Percentiles rank a stretch among this genome's conserved stretches.
Evolutionary conservation across 2,797 vertebrate species (phyloP).

Genomic region (Melopsittacus undulatus): DNA sequence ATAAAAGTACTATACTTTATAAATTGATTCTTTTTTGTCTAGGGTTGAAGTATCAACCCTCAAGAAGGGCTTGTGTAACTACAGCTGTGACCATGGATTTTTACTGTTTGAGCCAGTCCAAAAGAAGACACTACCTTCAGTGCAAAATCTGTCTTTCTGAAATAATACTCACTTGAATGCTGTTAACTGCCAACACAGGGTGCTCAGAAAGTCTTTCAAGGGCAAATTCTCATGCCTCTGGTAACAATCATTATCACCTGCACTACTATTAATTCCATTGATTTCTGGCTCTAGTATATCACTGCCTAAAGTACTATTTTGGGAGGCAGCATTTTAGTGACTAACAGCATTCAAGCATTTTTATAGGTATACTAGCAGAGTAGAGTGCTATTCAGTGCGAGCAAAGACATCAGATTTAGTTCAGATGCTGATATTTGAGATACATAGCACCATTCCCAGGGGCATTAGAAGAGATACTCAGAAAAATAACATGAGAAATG

Average conservation of each 20-base stretch:
- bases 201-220: not conserved
- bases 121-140: not conserved
- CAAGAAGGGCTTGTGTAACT: not conserved
- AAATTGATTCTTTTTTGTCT: not conserved
- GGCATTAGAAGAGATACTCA: not conserved
- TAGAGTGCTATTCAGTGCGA: not conserved
- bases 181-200: not conserved
- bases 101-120: not conserved
- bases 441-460: not conserved
- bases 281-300: not conserved
- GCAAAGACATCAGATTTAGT: not conserved
- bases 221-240: not conserved
- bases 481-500: not conserved
- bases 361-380: not conserved
- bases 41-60: not conserved
- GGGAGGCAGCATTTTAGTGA: not conserved
- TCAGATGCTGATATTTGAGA: not conserved
- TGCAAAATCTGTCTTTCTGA: not conserved
- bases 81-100: not conserved
- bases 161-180: not conserved
- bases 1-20: not conserved
- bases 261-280: not conserved
- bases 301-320: not conserved
- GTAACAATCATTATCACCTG: not conserved
- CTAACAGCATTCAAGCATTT: not conserved